A percentile compares a stretch with the other conserved stretches of the same genome.
Conservation (phyloP, 2,888 invertebrate species). For the Tetragnatha montana region DNA sequence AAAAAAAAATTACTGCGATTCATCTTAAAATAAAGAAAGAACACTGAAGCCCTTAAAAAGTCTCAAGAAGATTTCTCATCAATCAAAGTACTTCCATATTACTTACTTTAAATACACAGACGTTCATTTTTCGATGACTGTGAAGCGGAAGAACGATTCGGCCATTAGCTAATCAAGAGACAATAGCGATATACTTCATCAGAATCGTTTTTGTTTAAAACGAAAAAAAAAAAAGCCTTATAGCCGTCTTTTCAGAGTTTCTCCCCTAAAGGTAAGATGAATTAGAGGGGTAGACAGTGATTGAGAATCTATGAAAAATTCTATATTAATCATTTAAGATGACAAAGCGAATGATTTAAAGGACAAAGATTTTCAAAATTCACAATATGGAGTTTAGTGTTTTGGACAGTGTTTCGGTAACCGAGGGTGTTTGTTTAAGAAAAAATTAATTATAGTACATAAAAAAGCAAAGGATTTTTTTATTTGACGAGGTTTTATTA, state of each 20-base stretch:
- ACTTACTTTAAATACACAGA: constrained; percentile 2
- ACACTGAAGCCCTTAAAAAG: background rate
- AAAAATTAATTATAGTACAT: too few species aligned
- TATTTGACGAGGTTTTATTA: too few species aligned
- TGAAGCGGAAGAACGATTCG: background rate
- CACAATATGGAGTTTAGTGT: background rate
- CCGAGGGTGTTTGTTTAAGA: too few species aligned
- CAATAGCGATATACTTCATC: constrained; percentile 10
- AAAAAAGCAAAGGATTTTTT: too few species aligned
- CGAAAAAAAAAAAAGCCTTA: background rate
- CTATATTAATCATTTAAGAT: constrained; percentile 15
- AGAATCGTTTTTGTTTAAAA: background rate
- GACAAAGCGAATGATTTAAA: background rate
- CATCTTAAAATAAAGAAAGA: background rate
- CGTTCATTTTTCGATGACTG: background rate
- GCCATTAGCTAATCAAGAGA: constrained; percentile 28
- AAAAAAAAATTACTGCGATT: background rate
- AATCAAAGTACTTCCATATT: constrained; percentile 26
- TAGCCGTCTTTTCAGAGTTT: background rate
- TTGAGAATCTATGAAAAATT: background rate
- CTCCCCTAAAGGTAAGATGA: constrained; percentile 5
- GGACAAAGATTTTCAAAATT: constrained; percentile 9
- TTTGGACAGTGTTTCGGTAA: too few species aligned
- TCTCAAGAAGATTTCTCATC: background rate
- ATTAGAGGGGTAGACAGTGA: background rate